phyloP scores from a whole-genome alignment of 2,113 vertebrate genomes.

The Oryctolagus cuniculus region mOryCun1.1 NC_091433.1:101532501-101533000 shows the following conservation, averaged over 20 bases:
- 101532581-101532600: too few relatives aligned
- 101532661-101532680: too few relatives aligned
- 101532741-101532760: too few relatives aligned
- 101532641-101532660: too few relatives aligned
- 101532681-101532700: too few relatives aligned
- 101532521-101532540: background rate
- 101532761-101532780: too few relatives aligned
- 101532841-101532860: background rate
- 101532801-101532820: background rate
- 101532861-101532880: background rate
- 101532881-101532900: background rate
- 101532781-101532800: background rate
- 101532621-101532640: too few relatives aligned
- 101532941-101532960: background rate
- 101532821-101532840: rapidly evolving
- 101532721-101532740: too few relatives aligned
- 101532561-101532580: background rate
- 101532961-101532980: background rate
- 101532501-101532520: background rate
- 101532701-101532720: too few relatives aligned
- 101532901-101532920: background rate
- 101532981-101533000: background rate
- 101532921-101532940: background rate
- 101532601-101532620: too few relatives aligned
- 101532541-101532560: background rate